Base-by-base conservation (phyloP, 2,888 invertebrate species). In the Escarpia spicata region DNA sequence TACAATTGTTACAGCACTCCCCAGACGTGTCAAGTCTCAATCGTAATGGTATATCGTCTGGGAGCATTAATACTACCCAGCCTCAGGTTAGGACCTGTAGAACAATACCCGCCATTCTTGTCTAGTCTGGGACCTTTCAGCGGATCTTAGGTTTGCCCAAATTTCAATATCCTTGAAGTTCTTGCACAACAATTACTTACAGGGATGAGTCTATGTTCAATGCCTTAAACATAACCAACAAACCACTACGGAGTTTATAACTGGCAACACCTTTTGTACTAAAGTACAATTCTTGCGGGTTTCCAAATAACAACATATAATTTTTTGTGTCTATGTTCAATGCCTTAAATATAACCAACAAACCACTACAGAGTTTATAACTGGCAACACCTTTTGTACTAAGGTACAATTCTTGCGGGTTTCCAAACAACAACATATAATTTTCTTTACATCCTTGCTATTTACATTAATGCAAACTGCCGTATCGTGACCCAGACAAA, bases 81-180 rank as follows among this genome's bases (percentile, higher is more conserved):
- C 75, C 75, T 26, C n/a, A 75, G 75, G 75, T 75, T 75, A 26
- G 75, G 75, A 75, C 75, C 75, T 75, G 19, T 75, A 75, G 75
- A 75, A 75, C 75, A 75, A 75, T 4, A 26, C 6, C 75, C 75
- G 19, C 75, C 75, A 26, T 75, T 75, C 26, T 75, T 75, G 75
- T 75, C 75, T 75, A 75, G 75, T 75, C n/a, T 75, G 26, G 75
- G 75, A 26, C n/a, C 75, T 75, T 75, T 75, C 75, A 75, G n/a
- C 75, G 6, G 75, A 75, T 75, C 75, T 75, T 75, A n/a, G n/a
- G 2, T 19, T 75, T 26, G 3, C 75, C 75, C 19, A 26, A 19
- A 75, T 75, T 75, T 75, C 75, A 75, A 75, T 75, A 75, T 75
- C 75, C 75, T 75, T 75, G 75, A 75, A 75, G 75, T 75, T 75